Evolutionary conservation across 2,113 vertebrate species (phyloP).

Genomic region (Xenopus tropicalis): DNA sequence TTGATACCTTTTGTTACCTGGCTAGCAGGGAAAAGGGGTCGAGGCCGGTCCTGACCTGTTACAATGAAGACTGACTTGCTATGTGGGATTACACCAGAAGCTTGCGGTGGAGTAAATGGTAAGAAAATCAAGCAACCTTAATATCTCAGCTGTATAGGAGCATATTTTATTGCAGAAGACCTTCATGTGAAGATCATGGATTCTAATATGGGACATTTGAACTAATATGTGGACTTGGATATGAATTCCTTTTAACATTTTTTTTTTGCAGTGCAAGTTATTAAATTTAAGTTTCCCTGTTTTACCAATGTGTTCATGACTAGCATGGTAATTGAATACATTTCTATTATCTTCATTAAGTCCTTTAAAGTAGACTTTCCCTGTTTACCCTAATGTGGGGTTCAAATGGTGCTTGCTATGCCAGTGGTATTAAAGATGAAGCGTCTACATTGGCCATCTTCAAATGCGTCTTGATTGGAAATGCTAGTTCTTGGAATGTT

Average conservation of each 20-base stretch:
- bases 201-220: constrained; percentile 79
- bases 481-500: not conserved
- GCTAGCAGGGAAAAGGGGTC: constrained; percentile 94
- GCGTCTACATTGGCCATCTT: not conserved
- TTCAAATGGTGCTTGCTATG: constrained; percentile 61
- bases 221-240: constrained; percentile 83
- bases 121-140: constrained; percentile 88
- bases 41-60: constrained; percentile 89
- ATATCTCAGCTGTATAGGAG: constrained; percentile 88
- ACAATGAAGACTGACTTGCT: constrained; percentile 96
- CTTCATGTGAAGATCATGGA: constrained; percentile 81
- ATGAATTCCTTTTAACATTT: constrained; percentile 84
- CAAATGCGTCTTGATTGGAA: constrained; percentile 10
- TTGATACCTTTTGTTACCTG: constrained; percentile 97
- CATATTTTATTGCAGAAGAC: constrained; percentile 85
- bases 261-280: constrained; percentile 74
- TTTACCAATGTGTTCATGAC: constrained; percentile 78
- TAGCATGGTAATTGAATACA: constrained; percentile 80
- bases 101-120: constrained; percentile 89
- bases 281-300: constrained; percentile 80
- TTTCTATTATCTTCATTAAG: constrained; percentile 68
- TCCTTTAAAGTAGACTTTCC: constrained; percentile 75
- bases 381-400: constrained; percentile 66
- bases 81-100: constrained; percentile 97
- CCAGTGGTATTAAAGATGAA: not conserved